Evolutionary conservation across 1,140 invertebrate genomes (phyloP).

Genomic region (Dermatophagoides farinae): DNA sequence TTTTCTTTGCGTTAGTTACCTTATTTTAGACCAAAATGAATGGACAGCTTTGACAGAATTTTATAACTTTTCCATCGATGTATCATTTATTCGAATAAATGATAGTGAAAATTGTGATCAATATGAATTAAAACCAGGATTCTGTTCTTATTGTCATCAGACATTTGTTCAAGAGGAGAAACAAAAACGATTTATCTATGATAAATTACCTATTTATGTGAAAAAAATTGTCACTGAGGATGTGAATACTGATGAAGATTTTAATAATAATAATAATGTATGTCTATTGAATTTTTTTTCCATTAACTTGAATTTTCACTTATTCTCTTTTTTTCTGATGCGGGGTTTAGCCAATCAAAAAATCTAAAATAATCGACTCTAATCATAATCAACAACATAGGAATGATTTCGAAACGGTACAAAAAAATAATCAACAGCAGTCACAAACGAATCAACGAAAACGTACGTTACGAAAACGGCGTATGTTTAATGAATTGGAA

Average conservation of each 20-base stretch:
- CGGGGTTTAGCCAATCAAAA: too few species aligned
- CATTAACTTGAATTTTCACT: too few species aligned
- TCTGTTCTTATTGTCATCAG: slow-evolving; percentile 24
- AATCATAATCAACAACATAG: too few species aligned
- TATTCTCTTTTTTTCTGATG: too few species aligned
- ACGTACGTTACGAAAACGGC: slow-evolving; percentile 26
- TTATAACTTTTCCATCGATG: neutral
- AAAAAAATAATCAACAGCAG: neutral
- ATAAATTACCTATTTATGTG: slow-evolving; percentile 24
- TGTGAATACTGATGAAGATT: slow-evolving; percentile 5
- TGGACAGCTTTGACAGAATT: neutral
- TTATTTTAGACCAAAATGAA: neutral
- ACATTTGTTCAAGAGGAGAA: slow-evolving; percentile 22
- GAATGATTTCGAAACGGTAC: neutral
- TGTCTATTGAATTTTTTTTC: too few species aligned
- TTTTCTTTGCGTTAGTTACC: neutral
- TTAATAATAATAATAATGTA: neutral
- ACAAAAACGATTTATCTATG: slow-evolving; percentile 23
- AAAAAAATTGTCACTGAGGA: slow-evolving; percentile 21
- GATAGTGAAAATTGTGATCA: neutral
- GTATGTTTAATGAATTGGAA: slow-evolving; percentile 27
- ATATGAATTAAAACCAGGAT: slow-evolving; percentile 5
- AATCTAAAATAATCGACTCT: too few species aligned
- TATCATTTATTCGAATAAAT: neutral
- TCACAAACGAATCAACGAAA: neutral